Base-by-base conservation (phyloP, 2,888 invertebrate species). In the Calameuta idolon region DNA sequence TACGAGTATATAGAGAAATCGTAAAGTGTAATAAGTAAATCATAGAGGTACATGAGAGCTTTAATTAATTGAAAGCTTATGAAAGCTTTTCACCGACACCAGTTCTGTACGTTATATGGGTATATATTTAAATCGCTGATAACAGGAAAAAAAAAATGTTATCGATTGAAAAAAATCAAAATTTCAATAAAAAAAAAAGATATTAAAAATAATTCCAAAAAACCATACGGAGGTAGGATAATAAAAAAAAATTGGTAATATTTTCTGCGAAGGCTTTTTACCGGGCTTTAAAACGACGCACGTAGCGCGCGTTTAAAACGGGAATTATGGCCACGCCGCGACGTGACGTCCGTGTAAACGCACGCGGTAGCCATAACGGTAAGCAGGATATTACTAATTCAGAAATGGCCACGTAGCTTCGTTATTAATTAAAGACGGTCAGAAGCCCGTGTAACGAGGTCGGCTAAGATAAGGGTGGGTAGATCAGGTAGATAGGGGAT, bases 381-480 rank as follows among this genome's bases (percentile, higher is more conserved):
- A 73, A 77, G 79, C 79, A 76, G 77, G 77, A 68, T 74, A 79
- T 79, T 77, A 79, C 77, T 77, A 79, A 79, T 79, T 75, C 79
- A 77, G 31, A 55, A 37, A 34, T 33, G 15, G 75, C 37, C 69
- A 68, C 77, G 73, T 31, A 15, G 40, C 75, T 68, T 75, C 75
- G 55, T 77, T 79, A 77, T 79, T 79, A 79, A 79, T 79, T 79
- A 77, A 75, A 77, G 40, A 68, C 75, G 34, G 40, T 69, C 40
- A 5, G 23, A 55, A 23, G 23, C 23, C 9, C 40, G 23, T 55
- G 40, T 23, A 55, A 55, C 40, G 23, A 55, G 40, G 23, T 55
- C 9, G 40, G 23, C 2, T 23, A 9, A 55, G 40, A 23, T 55
- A 55, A 23, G 40, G 40, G 40, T 55, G 71, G 31, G 0, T 33